Evolutionary conservation across 64 coral and sea anemone species (phyloP), one percentile per base, ranked within the genome.

Genomic region (Pocillopora verrucosa): DNA sequence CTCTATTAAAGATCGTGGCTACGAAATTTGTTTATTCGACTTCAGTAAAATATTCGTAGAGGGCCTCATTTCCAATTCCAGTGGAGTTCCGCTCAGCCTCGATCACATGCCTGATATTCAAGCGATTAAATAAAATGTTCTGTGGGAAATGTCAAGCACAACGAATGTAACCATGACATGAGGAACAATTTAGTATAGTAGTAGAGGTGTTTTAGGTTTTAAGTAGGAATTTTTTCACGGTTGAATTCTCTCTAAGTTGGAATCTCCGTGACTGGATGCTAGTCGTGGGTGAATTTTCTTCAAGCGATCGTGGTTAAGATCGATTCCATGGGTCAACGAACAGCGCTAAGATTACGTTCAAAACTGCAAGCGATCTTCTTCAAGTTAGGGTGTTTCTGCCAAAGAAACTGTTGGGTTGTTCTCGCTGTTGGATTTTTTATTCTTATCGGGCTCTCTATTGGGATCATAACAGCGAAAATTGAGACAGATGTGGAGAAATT

Each of bases 401-500:
- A 95, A 24, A 64, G 70, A 3, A 64, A 95, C 62, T 84, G 78
- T 72, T 78, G 85, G 75, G 61, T 61, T 74, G 84, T 95, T 11
- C 83, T 99, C 36, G 36, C 91, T 26, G 19, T 89, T 20, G 94
- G 97, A 0, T 70, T 99, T 83, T 15, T 99, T 20, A 20, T 89
- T 35, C 74, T 95, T 41, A 90, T 67, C 16, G 12, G 87, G 9
- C 91, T 87, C 37, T 65, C 90, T 24, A 60, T 95, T 19, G 93
- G 93, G 36, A 67, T 99, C 65, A 68, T 79, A 20, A 85, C 56
- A 73, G 91, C 89, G 69, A 91, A 83, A 76, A 76, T 99, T 11
- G 97, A 99, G 88, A 99, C 97, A 84, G 89, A 99, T 61, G 97
- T 89, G 0, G 97, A 95, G 68, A 99, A 85, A 73, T 79, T 99